Evolutionary conservation across 2,888 invertebrate genomes (phyloP), one percentile per base, ranked within the genome.

Genomic region (Eilema caniola): DNA sequence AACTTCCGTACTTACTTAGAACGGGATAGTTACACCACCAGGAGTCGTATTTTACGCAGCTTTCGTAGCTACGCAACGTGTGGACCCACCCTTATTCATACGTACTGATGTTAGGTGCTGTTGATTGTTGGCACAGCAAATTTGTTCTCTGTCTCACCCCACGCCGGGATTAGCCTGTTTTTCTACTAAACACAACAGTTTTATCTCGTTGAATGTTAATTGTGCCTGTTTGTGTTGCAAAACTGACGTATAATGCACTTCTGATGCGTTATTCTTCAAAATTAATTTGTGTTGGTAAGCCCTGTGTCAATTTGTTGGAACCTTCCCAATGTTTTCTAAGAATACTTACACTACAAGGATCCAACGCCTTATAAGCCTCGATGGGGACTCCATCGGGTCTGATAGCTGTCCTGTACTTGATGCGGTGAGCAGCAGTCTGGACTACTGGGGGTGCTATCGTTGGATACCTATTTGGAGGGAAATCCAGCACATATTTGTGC

Each of bases 41-140:
- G 7, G 8, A 47, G 5, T 47, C 20, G n/a, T n/a, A 53, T 2
- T 20, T 20, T 20, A 47, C 16, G 10, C 4, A 0, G 41, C 41
- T 41, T n/a, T 53, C 53, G 8, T 53, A 53, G 53, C 16, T 66
- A 63, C 60, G 75, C 63, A 10, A 57, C 11, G 66, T 88, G 79
- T 83, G 83, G 62, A 67, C 67, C 24, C 70, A 67, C 76, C 91
- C 83, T 90, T 89, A 89, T 72, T 83, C 86, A 89, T 88, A 92
- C 86, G 87, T 88, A 86, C 87, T 86, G 83, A 90, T 88, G 90
- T 88, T 89, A 92, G 92, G 90, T 93, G 91, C 90, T 88, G 88
- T 84, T 90, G 90, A 90, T 90, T 94, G 94, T 95, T 94, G 91
- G 86, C 90, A 85, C 89, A 92, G 94, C 92, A 95, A 94, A 95